A percentile compares a stretch with the other conserved stretches of the same genome.
Evolutionary conservation across 2,888 invertebrate genomes (phyloP).

Genomic region (Dromius quadrimaculatus): DNA sequence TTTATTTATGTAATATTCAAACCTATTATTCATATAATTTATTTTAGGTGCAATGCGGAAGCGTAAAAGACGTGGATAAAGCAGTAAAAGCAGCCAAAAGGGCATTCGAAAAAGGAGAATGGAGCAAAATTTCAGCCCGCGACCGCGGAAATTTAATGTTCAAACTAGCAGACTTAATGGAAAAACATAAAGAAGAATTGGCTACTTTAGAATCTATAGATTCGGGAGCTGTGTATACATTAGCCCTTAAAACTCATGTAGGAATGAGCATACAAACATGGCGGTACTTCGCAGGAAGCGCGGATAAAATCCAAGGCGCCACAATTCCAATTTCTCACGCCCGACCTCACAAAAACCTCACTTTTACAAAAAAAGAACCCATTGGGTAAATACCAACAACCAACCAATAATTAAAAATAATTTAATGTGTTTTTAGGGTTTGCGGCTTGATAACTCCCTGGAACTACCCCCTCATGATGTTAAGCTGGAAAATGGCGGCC

Average conservation of each 20-base stretch:
- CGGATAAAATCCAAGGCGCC: constrained; percentile 93
- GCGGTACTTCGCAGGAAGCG: constrained; percentile 97
- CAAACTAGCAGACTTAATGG: constrained; percentile 94
- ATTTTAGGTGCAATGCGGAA: constrained; percentile 75
- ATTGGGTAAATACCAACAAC: constrained; percentile 76
- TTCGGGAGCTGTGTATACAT: constrained; percentile 96
- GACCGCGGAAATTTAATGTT: constrained; percentile 88
- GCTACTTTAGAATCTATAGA: constrained; percentile 95
- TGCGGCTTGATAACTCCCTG: constrained; percentile 95
- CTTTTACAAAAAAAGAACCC: constrained; percentile 90
- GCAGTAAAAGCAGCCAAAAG: constrained; percentile 90
- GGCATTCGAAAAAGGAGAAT: constrained; percentile 90
- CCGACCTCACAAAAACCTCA: constrained; percentile 89
- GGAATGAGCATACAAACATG: constrained; percentile 99
- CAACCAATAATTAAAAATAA: neutral
- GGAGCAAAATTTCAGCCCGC: constrained; percentile 94
- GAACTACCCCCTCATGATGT: constrained; percentile 99
- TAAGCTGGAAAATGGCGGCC: constrained; percentile 99
- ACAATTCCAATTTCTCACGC: constrained; percentile 95
- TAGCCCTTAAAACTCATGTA: constrained; percentile 95
- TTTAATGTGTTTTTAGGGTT: constrained; percentile 73
- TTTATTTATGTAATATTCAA: neutral
- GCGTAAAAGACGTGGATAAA: constrained; percentile 83
- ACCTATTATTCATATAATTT: constrained; percentile 62
- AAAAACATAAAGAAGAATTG: constrained; percentile 92